Percentiles rank a stretch among this genome's conserved stretches.
Evolutionary conservation across 2,888 invertebrate genomes (phyloP).

Genomic region (Napeogenes inachia): DNA sequence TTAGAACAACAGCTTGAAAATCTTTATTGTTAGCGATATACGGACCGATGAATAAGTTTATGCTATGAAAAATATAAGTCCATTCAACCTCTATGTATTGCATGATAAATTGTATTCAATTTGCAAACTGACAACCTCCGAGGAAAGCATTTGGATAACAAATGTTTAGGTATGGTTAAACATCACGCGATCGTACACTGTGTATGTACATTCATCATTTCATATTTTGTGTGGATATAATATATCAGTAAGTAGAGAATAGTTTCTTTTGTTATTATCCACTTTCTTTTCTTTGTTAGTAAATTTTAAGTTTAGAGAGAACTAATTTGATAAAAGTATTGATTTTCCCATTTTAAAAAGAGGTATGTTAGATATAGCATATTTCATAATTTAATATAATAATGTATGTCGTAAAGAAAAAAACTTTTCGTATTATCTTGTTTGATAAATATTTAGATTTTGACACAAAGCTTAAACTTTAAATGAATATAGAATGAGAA

Average conservation of each 20-base stretch:
- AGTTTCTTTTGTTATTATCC: not conserved
- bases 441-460: too few species aligned
- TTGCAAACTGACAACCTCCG: conserved; percentile 67
- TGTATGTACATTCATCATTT: conserved; percentile 15
- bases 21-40: not conserved
- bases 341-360: too few species aligned
- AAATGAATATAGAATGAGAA: too few species aligned
- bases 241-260: not conserved
- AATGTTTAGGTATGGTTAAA: conserved; percentile 62
- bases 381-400: too few species aligned
- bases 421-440: too few species aligned
- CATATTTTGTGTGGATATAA: not conserved
- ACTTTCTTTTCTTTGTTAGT: not conserved
- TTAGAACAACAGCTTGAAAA: too few species aligned
- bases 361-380: too few species aligned
- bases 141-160: conserved; percentile 71
- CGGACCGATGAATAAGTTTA: conserved; percentile 10
- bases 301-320: too few species aligned
- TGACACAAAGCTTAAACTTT: too few species aligned
- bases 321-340: too few species aligned
- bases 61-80: conserved; percentile 44
- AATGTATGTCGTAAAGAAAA: too few species aligned
- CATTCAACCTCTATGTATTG: conserved; percentile 54
- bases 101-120: conserved; percentile 74
- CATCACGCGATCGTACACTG: conserved; percentile 62